Conservation (phyloP, 2,113 vertebrate genomes). For the Brachyistius frenatus region DNA sequence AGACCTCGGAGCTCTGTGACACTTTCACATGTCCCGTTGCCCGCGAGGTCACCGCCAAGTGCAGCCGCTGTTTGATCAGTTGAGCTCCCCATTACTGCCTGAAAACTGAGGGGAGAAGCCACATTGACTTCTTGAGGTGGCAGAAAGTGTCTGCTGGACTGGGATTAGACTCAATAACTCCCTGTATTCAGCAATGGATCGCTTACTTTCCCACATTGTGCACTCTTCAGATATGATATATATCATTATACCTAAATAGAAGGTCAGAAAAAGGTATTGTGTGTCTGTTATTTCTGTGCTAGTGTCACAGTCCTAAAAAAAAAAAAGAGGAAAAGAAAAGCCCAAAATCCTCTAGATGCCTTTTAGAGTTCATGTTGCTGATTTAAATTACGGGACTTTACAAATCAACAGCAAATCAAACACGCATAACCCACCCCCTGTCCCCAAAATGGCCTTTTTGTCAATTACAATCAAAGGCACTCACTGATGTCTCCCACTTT, state of each 20-base stretch:
- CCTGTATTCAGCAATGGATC: slow-evolving; percentile 49
- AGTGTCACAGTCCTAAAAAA: background rate
- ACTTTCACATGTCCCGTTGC: slow-evolving; percentile 30
- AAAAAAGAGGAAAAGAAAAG: background rate
- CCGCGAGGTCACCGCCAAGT: slow-evolving; percentile 29
- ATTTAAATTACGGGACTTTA: slow-evolving; percentile 83
- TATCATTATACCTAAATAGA: slow-evolving; percentile 64
- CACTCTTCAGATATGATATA: slow-evolving; percentile 76
- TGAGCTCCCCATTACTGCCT: slow-evolving; percentile 40
- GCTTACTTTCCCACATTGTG: slow-evolving; percentile 3
- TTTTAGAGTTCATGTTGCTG: slow-evolving; percentile 86
- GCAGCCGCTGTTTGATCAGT: slow-evolving; percentile 49
- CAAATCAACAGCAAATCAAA: slow-evolving; percentile 92
- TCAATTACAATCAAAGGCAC: slow-evolving; percentile 94
- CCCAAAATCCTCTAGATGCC: slow-evolving; percentile 53
- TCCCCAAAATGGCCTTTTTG: slow-evolving; percentile 90
- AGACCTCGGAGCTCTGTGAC: slow-evolving; percentile 49
- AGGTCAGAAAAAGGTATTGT: slow-evolving; percentile 62
- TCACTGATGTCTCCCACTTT: slow-evolving; percentile 79
- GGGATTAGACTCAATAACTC: slow-evolving; percentile 41
- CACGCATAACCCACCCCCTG: slow-evolving; percentile 78
- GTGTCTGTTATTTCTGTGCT: background rate
- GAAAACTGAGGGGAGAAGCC: slow-evolving; percentile 30
- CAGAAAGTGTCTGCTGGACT: slow-evolving; percentile 14
- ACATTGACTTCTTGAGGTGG: slow-evolving; percentile 33